Percentiles rank a stretch among this genome's conserved stretches.
These are phyloP conservation scores for Rafetus swinhoei DNA, from an alignment of 2,113 vertebrate species.

Conservation along the genomic window DNA sequence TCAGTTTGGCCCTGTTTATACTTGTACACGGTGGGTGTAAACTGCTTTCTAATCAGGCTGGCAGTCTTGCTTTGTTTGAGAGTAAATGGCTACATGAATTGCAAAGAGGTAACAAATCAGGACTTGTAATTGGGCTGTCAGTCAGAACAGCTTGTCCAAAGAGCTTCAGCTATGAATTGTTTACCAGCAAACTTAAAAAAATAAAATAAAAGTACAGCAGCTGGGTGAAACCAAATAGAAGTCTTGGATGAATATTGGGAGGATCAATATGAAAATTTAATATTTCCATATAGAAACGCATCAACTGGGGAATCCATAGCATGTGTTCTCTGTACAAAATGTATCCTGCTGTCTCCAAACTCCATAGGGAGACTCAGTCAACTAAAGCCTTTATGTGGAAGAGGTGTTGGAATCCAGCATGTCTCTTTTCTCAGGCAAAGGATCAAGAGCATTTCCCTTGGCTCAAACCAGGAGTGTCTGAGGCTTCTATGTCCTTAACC, in stretches of 20 bases:
- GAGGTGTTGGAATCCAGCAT: conserved; percentile 39
- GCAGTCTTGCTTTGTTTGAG: not conserved
- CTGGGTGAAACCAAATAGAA: not conserved
- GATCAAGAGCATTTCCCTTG: not conserved
- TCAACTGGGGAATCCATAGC: conserved; percentile 25
- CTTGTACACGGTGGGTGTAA: not conserved
- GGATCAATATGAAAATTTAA: not conserved
- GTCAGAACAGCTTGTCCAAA: not conserved
- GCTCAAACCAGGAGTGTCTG: conserved; percentile 1
- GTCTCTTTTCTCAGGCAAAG: conserved; percentile 24
- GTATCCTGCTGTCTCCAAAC: not conserved
- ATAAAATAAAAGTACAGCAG: not conserved
- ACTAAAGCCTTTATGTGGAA: conserved; percentile 54
- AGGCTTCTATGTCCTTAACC: conserved; percentile 5
- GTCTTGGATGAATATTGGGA: not conserved
- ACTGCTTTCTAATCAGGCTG: not conserved
- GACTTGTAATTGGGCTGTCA: not conserved
- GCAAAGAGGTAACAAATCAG: not conserved
- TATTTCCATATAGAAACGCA: conserved; percentile 37
- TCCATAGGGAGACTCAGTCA: conserved; percentile 36
- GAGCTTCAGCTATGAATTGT: not conserved
- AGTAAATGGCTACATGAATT: not conserved
- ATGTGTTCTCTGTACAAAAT: not conserved
- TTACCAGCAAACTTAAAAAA: not conserved
- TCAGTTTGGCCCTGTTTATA: rapidly evolving